A percentile compares a stretch with the other conserved stretches of the same genome.
Evolutionary conservation across 2,888 invertebrate genomes (phyloP).

Genomic region (Drosophila multiciliata): DNA sequence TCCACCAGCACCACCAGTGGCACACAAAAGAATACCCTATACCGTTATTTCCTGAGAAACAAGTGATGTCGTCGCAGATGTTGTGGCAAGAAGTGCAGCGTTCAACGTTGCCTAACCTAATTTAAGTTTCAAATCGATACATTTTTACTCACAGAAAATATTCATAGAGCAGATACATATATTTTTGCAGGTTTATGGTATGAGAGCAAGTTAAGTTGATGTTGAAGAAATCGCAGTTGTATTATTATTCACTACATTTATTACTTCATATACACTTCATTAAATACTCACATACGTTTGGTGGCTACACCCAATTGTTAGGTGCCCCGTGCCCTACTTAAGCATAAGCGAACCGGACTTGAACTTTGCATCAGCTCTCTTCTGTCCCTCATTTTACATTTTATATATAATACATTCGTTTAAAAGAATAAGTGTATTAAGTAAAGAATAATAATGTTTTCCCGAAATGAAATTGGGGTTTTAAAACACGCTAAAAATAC

Average conservation of each 20-base stretch:
- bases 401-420: slow-evolving; percentile 29
- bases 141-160: slow-evolving; percentile 12
- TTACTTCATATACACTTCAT: slow-evolving; percentile 57
- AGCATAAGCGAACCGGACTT: slow-evolving; percentile 21
- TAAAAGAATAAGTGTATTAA: slow-evolving; percentile 9
- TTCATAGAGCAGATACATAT: slow-evolving; percentile 23
- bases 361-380: slow-evolving; percentile 28
- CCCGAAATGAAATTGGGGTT: slow-evolving; percentile 8
- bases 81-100: slow-evolving; percentile 29
- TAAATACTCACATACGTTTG: slow-evolving; percentile 49
- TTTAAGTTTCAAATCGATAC: slow-evolving; percentile 17
- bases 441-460: slow-evolving; percentile 16
- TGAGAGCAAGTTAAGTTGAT: slow-evolving; percentile 11
- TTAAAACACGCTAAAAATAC: neutral
- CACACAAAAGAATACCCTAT: slow-evolving; percentile 86
- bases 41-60: slow-evolving; percentile 89
- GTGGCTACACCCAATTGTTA: slow-evolving; percentile 35
- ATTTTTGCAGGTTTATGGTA: slow-evolving; percentile 57
- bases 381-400: slow-evolving; percentile 2
- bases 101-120: slow-evolving; percentile 42
- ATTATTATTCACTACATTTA: slow-evolving; percentile 52
- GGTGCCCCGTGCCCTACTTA: slow-evolving; percentile 49
- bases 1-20: slow-evolving; percentile 63
- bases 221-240: slow-evolving; percentile 25
- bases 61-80: slow-evolving; percentile 85